Percentiles rank a stretch among this genome's conserved stretches.
Conservation (phyloP, 2,888 invertebrate species). For the Dryococelus australis region DNA sequence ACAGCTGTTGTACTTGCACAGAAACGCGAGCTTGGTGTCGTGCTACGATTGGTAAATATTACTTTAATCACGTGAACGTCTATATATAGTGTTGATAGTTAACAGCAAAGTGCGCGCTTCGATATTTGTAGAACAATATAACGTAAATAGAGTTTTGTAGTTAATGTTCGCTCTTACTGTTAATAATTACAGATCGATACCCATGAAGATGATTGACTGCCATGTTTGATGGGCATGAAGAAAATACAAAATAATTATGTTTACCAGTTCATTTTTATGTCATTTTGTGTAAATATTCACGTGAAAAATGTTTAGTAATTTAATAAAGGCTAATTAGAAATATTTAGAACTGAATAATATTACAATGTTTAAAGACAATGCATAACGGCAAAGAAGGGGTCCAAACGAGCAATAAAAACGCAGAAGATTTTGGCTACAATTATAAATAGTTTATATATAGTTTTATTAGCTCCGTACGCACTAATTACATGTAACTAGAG, state of each 20-base stretch:
- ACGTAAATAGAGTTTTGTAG: neutral
- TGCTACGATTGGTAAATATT: neutral
- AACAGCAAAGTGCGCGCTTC: neutral
- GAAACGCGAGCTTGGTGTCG: neutral
- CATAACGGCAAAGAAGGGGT: too few species aligned
- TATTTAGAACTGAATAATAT: too few species aligned
- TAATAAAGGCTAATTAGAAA: too few species aligned
- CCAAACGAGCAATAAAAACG: too few species aligned
- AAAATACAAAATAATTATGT: too few species aligned
- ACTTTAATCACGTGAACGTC: neutral
- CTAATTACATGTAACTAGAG: neutral
- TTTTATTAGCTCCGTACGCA: neutral
- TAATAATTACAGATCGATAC: neutral
- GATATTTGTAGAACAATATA: neutral
- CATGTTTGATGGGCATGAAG: too few species aligned
- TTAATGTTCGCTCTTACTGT: neutral
- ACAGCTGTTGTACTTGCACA: neutral
- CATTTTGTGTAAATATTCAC: too few species aligned
- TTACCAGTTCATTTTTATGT: too few species aligned
- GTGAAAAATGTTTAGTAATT: too few species aligned
- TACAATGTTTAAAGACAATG: too few species aligned
- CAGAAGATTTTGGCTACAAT: too few species aligned
- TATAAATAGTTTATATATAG: neutral
- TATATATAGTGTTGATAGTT: neutral
- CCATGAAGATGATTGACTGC: too few species aligned